These are phyloP conservation scores for Nephrocerus scutellatus DNA, from an alignment of 2,888 invertebrate genomes.

Conservation along the genomic window DNA sequence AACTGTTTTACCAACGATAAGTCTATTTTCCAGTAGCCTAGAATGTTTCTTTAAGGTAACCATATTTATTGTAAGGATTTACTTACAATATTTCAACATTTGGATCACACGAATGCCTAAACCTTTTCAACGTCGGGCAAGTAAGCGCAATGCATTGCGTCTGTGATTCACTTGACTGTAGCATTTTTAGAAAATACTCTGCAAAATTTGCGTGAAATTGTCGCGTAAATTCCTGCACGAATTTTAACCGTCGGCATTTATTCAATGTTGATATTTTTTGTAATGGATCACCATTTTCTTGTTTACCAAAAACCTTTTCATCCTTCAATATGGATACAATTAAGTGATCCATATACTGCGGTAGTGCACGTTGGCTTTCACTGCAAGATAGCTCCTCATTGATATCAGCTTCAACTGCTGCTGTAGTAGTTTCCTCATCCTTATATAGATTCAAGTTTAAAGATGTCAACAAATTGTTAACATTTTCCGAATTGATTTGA, in stretches of 20 bases:
- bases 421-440: too few relatives aligned
- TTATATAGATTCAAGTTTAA: too few relatives aligned
- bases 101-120: constrained; percentile 22
- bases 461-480: too few relatives aligned
- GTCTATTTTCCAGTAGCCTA: constrained; percentile 23
- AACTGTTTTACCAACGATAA: constrained; percentile 21
- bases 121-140: constrained; percentile 21
- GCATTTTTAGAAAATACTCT: constrained; percentile 18
- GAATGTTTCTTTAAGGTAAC: too few relatives aligned
- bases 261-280: too few relatives aligned
- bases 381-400: constrained; percentile 11
- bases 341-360: constrained; percentile 22
- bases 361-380: constrained; percentile 16
- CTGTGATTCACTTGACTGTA: constrained; percentile 7
- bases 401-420: not conserved
- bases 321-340: too few relatives aligned
- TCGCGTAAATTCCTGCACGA: constrained; percentile 20
- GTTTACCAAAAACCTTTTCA: too few relatives aligned
- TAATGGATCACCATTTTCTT: too few relatives aligned
- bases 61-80: not conserved
- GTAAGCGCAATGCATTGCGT: constrained; percentile 18
- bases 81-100: constrained; percentile 26
- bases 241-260: constrained; percentile 18
- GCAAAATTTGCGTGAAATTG: constrained; percentile 19
- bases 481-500: constrained; percentile 13